Evolutionary conservation across 1,140 invertebrate genomes (phyloP).

Genomic region (Achroia grisella): DNA sequence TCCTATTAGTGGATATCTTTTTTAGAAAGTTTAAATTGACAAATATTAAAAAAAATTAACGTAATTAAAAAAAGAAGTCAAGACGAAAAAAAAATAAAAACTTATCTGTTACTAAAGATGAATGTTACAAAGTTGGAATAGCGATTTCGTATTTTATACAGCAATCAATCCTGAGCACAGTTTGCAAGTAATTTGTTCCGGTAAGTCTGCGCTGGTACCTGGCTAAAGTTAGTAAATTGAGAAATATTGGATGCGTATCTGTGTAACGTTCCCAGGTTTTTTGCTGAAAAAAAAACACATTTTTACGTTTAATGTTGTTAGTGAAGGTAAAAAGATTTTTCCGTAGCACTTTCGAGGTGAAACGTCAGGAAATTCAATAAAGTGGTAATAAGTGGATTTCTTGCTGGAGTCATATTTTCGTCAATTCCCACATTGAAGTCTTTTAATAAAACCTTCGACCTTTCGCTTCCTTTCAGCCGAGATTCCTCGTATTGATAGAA

Average conservation of each 20-base stretch:
- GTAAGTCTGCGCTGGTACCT: slow-evolving; percentile 11
- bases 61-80: no score
- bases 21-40: slow-evolving; percentile 18
- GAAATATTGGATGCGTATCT: no score
- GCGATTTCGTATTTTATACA: neutral
- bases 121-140: no score
- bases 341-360: slow-evolving; percentile 25
- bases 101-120: no score
- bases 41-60: neutral
- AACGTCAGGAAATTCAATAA: slow-evolving; percentile 38
- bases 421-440: slow-evolving; percentile 24
- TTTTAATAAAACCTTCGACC: slow-evolving; percentile 28
- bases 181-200: no score
- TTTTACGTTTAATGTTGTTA: slow-evolving; percentile 18
- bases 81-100: no score
- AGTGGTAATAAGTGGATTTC: slow-evolving; percentile 48
- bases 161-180: neutral
- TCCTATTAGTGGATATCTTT: slow-evolving; percentile 10
- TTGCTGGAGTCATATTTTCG: slow-evolving; percentile 37
- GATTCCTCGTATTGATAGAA: no score
- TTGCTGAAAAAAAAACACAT: no score
- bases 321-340: slow-evolving; percentile 18
- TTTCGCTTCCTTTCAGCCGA: slow-evolving; percentile 3
- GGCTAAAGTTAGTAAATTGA: slow-evolving; percentile 8
- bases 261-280: no score